Base-by-base conservation (phyloP, 92 coral and sea anemone genomes). In the Metridium senile region DNA sequence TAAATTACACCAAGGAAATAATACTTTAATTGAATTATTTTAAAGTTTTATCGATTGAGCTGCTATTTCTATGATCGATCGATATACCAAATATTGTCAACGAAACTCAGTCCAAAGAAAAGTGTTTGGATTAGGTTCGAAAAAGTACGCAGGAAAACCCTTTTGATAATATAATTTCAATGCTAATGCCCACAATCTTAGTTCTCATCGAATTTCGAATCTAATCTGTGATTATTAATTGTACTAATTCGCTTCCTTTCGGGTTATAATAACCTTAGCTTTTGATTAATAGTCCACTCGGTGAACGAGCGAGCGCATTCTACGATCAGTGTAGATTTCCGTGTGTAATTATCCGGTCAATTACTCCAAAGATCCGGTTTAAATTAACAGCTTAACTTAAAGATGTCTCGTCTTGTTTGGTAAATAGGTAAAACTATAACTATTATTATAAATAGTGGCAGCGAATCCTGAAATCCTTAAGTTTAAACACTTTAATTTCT, bases 401-500 rank as follows among this genome's bases (percentile, higher is more conserved):
- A 33, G 49, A n/a, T 53, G 18, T 0, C 78, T 26, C 63, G 47
- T 52, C 47, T 26, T 71, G 17, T 33, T 17, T 0, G 17, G 26
- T 26, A 28, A 28, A 52, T 18, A 17, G 20, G 54, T 57, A 54
- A 26, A 46, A 33, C 57, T 39, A 70, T 46, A 46, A 16, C 1
- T 13, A 25, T 9, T 2, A 26, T 58, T 54, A n/a, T n/a, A n/a
- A n/a, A n/a, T n/a, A 73, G 21, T 54, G 18, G 26, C 34, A 52
- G 2, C 68, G 31, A 70, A 70, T 27, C 74, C 62, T 47, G 74
- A 70, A 70, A 28, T 47, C 59, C 67, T 33, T 33, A 58, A 73
- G 31, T 35, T 57, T 62, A 34, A 58, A 58, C 30, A 34, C 28
- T 32, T 20, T 8, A 17, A 17, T 25, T 18, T 31, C 47, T 58